These are phyloP conservation scores for Scaptomyza parva DNA, from an alignment of 2,888 invertebrate genomes.

Conservation along the genomic window DNA sequence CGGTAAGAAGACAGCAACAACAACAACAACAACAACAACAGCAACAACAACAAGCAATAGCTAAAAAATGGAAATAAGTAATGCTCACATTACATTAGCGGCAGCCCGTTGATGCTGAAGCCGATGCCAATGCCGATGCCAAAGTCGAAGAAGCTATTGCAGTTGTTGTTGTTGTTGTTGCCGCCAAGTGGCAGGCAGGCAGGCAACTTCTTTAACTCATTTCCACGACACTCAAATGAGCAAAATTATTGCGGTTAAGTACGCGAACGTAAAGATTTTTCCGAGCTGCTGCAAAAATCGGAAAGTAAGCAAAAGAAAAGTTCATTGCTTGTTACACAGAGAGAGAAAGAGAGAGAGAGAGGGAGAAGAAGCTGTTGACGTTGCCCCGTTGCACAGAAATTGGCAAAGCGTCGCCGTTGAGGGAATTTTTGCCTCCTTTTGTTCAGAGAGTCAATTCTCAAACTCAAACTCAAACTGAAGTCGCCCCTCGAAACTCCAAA, in stretches of 20 bases:
- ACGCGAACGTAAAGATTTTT: slow-evolving; percentile 73
- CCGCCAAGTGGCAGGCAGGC: slow-evolving; percentile 62
- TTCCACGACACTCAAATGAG: slow-evolving; percentile 81
- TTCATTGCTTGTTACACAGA: slow-evolving; percentile 57
- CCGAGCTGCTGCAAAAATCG: slow-evolving; percentile 53
- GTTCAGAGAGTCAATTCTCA: slow-evolving; percentile 28
- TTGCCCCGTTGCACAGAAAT: slow-evolving; percentile 31
- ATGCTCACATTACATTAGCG: slow-evolving; percentile 77
- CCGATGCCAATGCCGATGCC: slow-evolving; percentile 21
- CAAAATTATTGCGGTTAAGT: slow-evolving; percentile 81
- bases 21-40: slow-evolving; percentile 9
- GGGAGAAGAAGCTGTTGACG: slow-evolving; percentile 4
- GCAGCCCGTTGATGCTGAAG: slow-evolving; percentile 49
- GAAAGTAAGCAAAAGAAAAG: slow-evolving; percentile 68
- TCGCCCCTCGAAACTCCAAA: slow-evolving; percentile 8
- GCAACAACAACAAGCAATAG: slow-evolving; percentile 17
- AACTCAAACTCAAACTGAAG: slow-evolving; percentile 18
- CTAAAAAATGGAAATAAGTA: slow-evolving; percentile 77
- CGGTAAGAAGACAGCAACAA: slow-evolving; percentile 43
- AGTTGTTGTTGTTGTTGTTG: slow-evolving; percentile 35
- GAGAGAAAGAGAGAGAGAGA: slow-evolving; percentile 23
- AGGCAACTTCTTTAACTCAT: slow-evolving; percentile 76
- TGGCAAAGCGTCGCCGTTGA: slow-evolving; percentile 53
- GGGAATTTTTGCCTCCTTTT: slow-evolving; percentile 57
- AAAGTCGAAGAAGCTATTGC: too few species aligned